A percentile compares a stretch with the other conserved stretches of the same genome.
Evolutionary conservation across 2,113 vertebrate genomes (phyloP).

Genomic region (Heterochromis multidens): DNA sequence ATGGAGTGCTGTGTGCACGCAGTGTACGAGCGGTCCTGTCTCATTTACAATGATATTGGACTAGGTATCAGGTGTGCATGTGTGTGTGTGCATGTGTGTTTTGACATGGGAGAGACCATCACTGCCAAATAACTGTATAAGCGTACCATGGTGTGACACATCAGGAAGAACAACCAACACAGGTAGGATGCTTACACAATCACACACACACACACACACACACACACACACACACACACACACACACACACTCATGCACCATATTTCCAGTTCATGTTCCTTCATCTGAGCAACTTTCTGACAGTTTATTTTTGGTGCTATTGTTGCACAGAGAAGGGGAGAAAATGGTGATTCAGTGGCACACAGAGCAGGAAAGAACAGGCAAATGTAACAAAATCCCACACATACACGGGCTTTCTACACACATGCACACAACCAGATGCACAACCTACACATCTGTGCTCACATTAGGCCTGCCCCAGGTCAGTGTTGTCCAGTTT

Average conservation of each 20-base stretch:
- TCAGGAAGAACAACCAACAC: slow-evolving; percentile 35
- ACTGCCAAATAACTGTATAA: slow-evolving; percentile 65
- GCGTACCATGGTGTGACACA: slow-evolving; percentile 42
- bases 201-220: slow-evolving; percentile 2
- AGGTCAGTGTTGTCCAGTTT: neutral
- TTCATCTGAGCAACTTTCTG: slow-evolving; percentile 59
- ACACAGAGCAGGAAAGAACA: slow-evolving; percentile 13
- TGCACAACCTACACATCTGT: neutral
- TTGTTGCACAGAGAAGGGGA: slow-evolving; percentile 37
- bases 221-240: neutral
- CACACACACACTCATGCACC: neutral
- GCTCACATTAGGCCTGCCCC: neutral
- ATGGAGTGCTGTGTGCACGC: slow-evolving; percentile 15
- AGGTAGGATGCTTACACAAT: slow-evolving; percentile 40
- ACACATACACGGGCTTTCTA: neutral
- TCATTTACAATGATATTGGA: slow-evolving; percentile 59
- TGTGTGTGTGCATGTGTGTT: slow-evolving; percentile 1
- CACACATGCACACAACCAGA: neutral
- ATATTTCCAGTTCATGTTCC: slow-evolving; percentile 37
- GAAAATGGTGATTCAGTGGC: slow-evolving; percentile 41
- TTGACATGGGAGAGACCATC: slow-evolving; percentile 58
- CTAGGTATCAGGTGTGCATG: slow-evolving; percentile 19
- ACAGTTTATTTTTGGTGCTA: slow-evolving; percentile 66
- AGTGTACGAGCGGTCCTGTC: slow-evolving; percentile 26
- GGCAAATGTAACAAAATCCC: slow-evolving; percentile 7